Conservation (phyloP, 2,113 vertebrate genomes). For the Potamarius usumacintae region DNA sequence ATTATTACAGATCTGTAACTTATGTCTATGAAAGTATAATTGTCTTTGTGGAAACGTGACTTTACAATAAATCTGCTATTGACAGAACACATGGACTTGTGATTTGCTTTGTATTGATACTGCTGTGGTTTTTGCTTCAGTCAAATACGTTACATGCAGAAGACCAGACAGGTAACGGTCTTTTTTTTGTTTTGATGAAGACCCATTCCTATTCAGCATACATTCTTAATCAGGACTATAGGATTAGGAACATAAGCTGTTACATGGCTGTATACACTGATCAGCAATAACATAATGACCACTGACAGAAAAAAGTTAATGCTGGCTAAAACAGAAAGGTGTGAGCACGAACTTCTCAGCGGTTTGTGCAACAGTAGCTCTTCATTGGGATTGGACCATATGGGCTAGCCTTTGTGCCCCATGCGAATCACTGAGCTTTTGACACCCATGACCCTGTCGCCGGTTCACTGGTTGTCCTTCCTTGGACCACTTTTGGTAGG, state of each 20-base stretch:
- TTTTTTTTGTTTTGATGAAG: background rate
- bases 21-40: background rate
- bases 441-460: no score
- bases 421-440: no score
- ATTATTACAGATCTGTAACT: background rate
- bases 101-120: background rate
- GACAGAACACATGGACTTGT: background rate
- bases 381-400: no score
- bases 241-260: background rate
- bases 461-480: no score
- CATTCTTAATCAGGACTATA: background rate
- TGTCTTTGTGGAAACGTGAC: background rate
- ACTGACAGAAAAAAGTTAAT: no score
- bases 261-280: background rate
- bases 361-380: no score
- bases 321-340: background rate
- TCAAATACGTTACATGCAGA: background rate
- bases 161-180: background rate
- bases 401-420: no score
- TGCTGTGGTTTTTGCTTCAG: background rate
- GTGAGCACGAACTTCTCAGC: no score
- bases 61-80: constrained; percentile 9
- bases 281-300: no score
- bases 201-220: background rate
- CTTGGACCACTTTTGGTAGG: no score